phyloP scores from a whole-genome alignment of 2,113 vertebrate species.

The Suncus etruscus region DNA sequence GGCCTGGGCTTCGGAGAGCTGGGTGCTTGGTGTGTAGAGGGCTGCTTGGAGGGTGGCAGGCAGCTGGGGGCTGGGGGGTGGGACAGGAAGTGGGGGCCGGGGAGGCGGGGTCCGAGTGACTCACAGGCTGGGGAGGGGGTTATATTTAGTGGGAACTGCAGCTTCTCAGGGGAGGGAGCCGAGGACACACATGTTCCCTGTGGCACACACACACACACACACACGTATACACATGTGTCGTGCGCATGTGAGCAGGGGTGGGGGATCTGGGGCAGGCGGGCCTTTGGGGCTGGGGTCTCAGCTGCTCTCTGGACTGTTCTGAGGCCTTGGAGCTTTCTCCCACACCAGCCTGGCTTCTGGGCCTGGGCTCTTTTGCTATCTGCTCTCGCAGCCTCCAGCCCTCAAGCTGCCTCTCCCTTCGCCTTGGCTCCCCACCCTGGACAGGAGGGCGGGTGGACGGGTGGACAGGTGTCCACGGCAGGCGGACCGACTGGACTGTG shows the following conservation, averaged over 20 bases:
- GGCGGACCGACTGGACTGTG: conserved; percentile 62
- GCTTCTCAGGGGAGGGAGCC: conserved; percentile 78
- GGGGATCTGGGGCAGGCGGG: conserved; percentile 29
- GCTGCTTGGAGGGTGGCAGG: conserved; percentile 79
- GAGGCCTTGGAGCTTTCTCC: conserved; percentile 35
- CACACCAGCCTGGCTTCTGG: conserved; percentile 35
- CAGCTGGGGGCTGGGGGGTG: conserved; percentile 80
- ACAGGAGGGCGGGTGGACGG: too few species aligned
- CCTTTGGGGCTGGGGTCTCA: not conserved
- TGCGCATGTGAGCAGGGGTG: conserved; percentile 59
- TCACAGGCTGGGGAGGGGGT: conserved; percentile 84
- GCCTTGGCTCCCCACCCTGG: conserved; percentile 33
- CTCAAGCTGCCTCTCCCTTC: conserved; percentile 46
- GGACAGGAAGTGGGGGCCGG: conserved; percentile 84
- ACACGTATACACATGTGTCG: conserved; percentile 74
- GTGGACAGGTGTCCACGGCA: conserved; percentile 64
- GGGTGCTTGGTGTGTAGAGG: conserved; percentile 76
- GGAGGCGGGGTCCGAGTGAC: conserved; percentile 82
- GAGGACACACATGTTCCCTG: conserved; percentile 81
- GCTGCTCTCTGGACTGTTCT: conserved; percentile 14
- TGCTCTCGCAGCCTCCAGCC: conserved; percentile 11
- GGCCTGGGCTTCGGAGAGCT: conserved; percentile 66
- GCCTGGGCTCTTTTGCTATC: conserved; percentile 45
- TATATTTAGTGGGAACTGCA: conserved; percentile 84
- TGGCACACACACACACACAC: conserved; percentile 79